A percentile compares a stretch with the other conserved stretches of the same genome.
phyloP scores from a whole-genome alignment of 1,140 invertebrate genomes.

The Heterodera schachtii region DNA sequence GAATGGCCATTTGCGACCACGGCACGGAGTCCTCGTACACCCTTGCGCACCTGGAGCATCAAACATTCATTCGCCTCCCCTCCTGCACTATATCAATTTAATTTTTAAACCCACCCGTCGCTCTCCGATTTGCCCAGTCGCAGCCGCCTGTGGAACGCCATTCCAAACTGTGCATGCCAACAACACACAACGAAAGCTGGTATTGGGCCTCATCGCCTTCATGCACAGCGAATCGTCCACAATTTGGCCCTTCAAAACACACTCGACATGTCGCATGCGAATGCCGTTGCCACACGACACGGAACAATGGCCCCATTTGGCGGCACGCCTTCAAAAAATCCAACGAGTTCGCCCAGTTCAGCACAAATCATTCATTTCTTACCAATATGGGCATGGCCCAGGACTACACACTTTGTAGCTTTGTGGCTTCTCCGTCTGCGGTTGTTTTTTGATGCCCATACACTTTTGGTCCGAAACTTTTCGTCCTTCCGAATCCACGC shows the following conservation, averaged over 20 bases:
- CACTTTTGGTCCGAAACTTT: conserved; percentile 38
- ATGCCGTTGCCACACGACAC: conserved; percentile 55
- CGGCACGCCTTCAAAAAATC: neutral
- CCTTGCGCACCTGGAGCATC: too few species aligned
- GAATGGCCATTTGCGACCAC: too few species aligned
- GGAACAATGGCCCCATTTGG: conserved; percentile 50
- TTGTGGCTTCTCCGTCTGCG: conserved; percentile 40
- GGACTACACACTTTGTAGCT: conserved; percentile 57
- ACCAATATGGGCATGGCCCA: conserved; percentile 62
- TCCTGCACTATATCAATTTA: too few species aligned
- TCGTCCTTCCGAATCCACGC: conserved; percentile 52
- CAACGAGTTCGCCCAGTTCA: neutral
- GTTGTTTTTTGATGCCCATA: neutral
- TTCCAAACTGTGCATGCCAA: conserved; percentile 57
- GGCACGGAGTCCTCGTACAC: too few species aligned
- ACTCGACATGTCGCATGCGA: conserved; percentile 54
- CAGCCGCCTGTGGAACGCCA: neutral
- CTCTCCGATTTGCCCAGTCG: too few species aligned
- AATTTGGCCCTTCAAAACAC: conserved; percentile 54
- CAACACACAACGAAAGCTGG: conserved; percentile 38
- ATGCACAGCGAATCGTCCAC: conserved; percentile 54
- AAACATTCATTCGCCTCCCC: too few species aligned
- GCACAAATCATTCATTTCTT: neutral
- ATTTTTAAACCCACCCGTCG: too few species aligned
- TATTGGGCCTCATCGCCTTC: conserved; percentile 24